Evolutionary conservation across 2,797 vertebrate genomes (phyloP), one percentile per base, ranked within the genome.

Genomic region (Tangara arthus): DNA sequence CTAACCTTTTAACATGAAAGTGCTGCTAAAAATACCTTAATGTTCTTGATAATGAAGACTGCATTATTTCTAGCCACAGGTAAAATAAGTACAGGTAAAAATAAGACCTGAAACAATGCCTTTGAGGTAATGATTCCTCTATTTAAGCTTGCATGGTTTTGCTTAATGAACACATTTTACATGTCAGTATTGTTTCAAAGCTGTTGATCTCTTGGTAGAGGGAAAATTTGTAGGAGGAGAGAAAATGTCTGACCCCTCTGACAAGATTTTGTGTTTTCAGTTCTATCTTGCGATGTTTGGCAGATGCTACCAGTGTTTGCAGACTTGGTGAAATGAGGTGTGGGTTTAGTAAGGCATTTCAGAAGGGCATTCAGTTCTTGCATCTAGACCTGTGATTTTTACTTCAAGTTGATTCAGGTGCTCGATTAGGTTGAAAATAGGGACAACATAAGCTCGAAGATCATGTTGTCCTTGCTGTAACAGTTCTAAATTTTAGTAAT

Each of bases 401-500:
- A 8, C 16, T 4, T 86, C 46, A 55, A 3, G 15, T 57, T 78
- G 39, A 28, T 86, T 87, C 82, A 90, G 76, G 50, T 90, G 55
- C 69, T 86, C 1, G 28, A 44, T 94, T 47, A 66, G 76, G 61
- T 41, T 86, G 79, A 61, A 93, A 94, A 63, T 30, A 61, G 35
- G 57, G 59, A 34, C 81, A 88, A 42, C 66, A 39, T 47, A 65
- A 90, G 12, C 66, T 96, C 0, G 4, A 57, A 71, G 71, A 64
- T 73, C 61, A 28, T 35, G 69, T 87, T 94, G 87, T 94, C 76
- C 89, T 87, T 94, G 87, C 94, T 94, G 91, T 93, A 96, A 96
- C 91, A 96, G 82, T 93, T 93, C 82, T 91, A 95, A 95, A 94
- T 96, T 94, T 94, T 95, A 91, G 95, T 94, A 95, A 96, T 96